Evolutionary conservation across 2,888 invertebrate genomes (phyloP).

Genomic region (Schizotus pectinicornis): DNA sequence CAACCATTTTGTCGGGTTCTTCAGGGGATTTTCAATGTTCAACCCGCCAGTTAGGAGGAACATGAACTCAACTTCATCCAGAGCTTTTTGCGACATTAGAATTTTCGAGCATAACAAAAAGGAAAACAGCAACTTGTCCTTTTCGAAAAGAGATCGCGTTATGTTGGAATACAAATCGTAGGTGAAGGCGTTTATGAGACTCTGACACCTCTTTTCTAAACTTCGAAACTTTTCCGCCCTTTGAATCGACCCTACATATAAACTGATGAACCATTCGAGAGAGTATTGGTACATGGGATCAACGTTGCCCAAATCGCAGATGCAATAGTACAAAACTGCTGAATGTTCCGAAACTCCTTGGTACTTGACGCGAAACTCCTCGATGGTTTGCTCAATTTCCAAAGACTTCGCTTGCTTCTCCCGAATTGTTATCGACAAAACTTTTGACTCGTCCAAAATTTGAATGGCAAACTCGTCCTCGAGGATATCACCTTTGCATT

Average conservation of each 20-base stretch:
- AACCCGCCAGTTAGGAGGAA: constrained; percentile 83
- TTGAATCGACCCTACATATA: constrained; percentile 79
- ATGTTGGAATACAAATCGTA: constrained; percentile 82
- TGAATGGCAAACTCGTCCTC: constrained; percentile 91
- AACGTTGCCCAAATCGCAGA: constrained; percentile 81
- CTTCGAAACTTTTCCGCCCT: constrained; percentile 75
- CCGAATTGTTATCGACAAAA: constrained; percentile 79
- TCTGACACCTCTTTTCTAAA: constrained; percentile 71
- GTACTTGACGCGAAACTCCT: constrained; percentile 76
- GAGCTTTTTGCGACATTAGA: constrained; percentile 64
- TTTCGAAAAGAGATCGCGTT: constrained; percentile 83
- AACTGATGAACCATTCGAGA: constrained; percentile 83
- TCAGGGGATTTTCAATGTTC: constrained; percentile 67
- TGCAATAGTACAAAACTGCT: constrained; percentile 80
- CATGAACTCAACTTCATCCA: constrained; percentile 67
- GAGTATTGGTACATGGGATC: constrained; percentile 93
- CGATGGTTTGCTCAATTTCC: constrained; percentile 79
- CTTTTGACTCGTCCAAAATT: constrained; percentile 85
- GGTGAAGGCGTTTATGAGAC: constrained; percentile 77
- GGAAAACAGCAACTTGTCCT: constrained; percentile 83
- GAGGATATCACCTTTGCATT: constrained; percentile 85
- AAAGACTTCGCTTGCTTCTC: constrained; percentile 80
- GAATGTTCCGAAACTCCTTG: constrained; percentile 80
- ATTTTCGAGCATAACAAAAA: constrained; percentile 79
- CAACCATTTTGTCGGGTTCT: constrained; percentile 75